Conservation (phyloP, 2,888 invertebrate genomes). For the Anagyrus pseudococci region DNA sequence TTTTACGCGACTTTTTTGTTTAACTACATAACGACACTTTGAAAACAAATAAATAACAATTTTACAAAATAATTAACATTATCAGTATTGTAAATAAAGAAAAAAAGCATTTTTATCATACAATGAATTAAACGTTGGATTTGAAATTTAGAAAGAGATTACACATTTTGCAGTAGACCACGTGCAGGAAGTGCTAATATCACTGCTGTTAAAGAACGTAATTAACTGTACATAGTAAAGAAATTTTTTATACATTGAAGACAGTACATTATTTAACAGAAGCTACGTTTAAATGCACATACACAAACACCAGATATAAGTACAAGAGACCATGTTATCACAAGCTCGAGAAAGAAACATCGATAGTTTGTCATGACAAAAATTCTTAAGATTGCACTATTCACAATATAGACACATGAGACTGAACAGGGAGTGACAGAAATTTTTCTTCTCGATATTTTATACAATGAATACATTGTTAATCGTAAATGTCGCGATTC, state of each 20-base stretch:
- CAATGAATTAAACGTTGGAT: too few species aligned
- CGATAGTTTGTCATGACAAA: too few species aligned
- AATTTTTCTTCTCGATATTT: not conserved
- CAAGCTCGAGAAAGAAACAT: conserved; percentile 35
- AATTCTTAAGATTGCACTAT: conserved; percentile 16
- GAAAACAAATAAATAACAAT: too few species aligned
- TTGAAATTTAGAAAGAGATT: conserved; percentile 23
- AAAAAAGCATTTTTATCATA: too few species aligned
- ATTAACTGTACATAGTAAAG: conserved; percentile 15
- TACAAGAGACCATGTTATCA: conserved; percentile 28
- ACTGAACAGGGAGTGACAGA: conserved; percentile 27
- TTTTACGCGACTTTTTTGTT: too few species aligned
- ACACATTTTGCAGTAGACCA: conserved; percentile 19
- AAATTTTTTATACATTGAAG: not conserved
- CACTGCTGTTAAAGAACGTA: conserved; percentile 28
- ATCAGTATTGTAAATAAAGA: too few species aligned
- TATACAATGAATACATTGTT: not conserved
- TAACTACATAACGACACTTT: too few species aligned
- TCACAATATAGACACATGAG: conserved; percentile 17
- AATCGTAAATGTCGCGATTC: not conserved
- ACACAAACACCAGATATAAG: conserved; percentile 29
- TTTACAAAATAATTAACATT: too few species aligned
- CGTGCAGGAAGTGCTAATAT: conserved; percentile 35
- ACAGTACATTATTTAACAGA: conserved; percentile 31
- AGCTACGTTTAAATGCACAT: conserved; percentile 26